Base-by-base conservation (phyloP, 2,888 invertebrate genomes). In the Dicyrtomina minuta region DNA sequence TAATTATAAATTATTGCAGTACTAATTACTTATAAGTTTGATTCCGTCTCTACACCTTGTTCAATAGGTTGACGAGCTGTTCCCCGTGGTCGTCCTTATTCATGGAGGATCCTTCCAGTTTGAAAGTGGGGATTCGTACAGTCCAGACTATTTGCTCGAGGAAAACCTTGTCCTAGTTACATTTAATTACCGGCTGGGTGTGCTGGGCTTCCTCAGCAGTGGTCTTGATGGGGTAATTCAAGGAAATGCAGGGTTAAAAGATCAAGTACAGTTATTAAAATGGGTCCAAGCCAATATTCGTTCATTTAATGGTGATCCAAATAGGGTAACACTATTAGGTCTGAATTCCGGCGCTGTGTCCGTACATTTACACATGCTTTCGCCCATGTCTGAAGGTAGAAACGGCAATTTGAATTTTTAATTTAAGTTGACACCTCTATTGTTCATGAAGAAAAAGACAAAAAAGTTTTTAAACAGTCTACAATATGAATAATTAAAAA, bases 71-170 rank as follows among this genome's bases (percentile, higher is more conserved):
- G 41, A 66, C 27, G 33, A 8, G 8, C 64, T 33, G 49, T 69
- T 66, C 41, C 74, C 75, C 12, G 73, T 74, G 39, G 64, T 71
- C 1, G 72, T 77, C 12, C 70, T 73, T 60, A 69, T 77, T 27
- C 74, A 75, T 55, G 75, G 74, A 6, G 77, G 77, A 49, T 68
- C 70, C 53, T 77, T 75, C 33, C 74, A 74, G 20, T 71, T 58
- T 20, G 77, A 75, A 55, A 56, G 65, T 59, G 77, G 75, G 0
- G 58, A 60, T 17, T 66, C 67, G 1, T 77, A 75, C 49, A 70
- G 69, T 3, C 72, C 73, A 26, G 44, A 51, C 12, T 72, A 75
- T 26, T 64, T 71, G 15, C 65, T 77, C 70, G 77, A 77, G 17
- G 68, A 75, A 55, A 62, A 74, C n/a, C 24, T 77, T 1, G 72